Base-by-base conservation (phyloP, 2,797 vertebrate genomes). In the Bradypodion pumilum region DNA sequence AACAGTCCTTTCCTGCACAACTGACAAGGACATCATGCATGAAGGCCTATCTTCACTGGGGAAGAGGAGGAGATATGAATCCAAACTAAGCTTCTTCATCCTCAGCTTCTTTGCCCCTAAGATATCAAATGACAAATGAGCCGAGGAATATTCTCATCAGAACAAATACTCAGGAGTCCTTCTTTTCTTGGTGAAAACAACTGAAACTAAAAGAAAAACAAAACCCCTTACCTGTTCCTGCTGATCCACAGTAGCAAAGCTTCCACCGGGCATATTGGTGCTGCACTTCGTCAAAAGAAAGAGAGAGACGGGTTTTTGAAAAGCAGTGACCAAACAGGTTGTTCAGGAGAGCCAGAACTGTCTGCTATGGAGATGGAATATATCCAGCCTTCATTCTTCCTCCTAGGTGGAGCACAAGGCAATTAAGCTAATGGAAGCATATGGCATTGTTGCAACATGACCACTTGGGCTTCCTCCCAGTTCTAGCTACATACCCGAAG, bases 261-360 rank as follows among this genome's bases (percentile, higher is more conserved):
- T 70, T 72, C 52, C 52, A 62, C 4, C 29, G 21, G 52, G 49
- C 49, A 76, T 74, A 66, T 56, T 59, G 35, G 27, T 60, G 52
- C 73, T 70, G 9, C 42, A 81, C 70, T 25, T 72, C 79, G 81
- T 62, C 56, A n/a, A 73, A 75, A 74, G 0, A 6, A 25, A 40
- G 46, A 49, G 46, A 32, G 25, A n/a, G 56, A 44, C 27, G 75
- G 72, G 63, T 49, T 63, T 85, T 74, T 63, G 63, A 75, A 75
- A 29, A 87, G 52, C 42, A 63, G 79, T 29, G 59, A 60, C 10
- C 62, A 77, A 81, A 85, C 86, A 44, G 56, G 86, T 87, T 87
- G 87, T 80, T 76, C 81, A 52, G 23, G 85, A 65, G 25, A n/a
- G 68, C 80, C 62, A 25, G 68, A 9, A 59, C 66, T 78, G 32